phyloP scores from a whole-genome alignment of 2,113 vertebrate species.

The Myiopsitta monachus region DNA sequence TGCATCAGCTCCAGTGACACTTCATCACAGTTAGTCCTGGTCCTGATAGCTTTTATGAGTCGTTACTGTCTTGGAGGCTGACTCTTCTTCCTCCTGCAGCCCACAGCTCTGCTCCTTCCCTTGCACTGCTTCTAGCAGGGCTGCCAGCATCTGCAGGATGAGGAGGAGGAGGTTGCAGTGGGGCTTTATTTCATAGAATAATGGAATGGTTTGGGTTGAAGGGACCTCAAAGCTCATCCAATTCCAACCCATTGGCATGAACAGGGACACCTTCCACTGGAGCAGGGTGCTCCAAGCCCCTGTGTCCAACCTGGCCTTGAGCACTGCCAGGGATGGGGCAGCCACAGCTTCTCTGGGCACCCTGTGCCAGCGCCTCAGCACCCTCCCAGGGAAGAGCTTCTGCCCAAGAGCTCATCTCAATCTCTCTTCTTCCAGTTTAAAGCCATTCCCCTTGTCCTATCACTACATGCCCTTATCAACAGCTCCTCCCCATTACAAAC shows the following conservation, averaged over 20 bases:
- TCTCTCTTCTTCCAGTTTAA: neutral
- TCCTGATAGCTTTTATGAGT: neutral
- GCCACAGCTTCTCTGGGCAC: no score
- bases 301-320: neutral
- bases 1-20: neutral
- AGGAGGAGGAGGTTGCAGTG: rapidly evolving
- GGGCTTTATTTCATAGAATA: neutral
- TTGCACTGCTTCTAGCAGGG: neutral
- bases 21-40: neutral
- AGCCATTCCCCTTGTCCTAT: neutral
- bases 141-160: neutral
- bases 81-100: neutral
- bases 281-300: neutral
- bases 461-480: neutral
- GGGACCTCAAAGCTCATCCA: neutral
- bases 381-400: neutral
- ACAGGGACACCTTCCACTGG: neutral
- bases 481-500: neutral
- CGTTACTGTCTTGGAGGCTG: neutral
- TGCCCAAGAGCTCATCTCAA: neutral
- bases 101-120: neutral
- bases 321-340: no score
- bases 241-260: neutral
- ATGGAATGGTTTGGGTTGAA: neutral
- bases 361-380: no score